Conservation (phyloP, 2,113 vertebrate genomes). For the Archilochus colubris region DNA sequence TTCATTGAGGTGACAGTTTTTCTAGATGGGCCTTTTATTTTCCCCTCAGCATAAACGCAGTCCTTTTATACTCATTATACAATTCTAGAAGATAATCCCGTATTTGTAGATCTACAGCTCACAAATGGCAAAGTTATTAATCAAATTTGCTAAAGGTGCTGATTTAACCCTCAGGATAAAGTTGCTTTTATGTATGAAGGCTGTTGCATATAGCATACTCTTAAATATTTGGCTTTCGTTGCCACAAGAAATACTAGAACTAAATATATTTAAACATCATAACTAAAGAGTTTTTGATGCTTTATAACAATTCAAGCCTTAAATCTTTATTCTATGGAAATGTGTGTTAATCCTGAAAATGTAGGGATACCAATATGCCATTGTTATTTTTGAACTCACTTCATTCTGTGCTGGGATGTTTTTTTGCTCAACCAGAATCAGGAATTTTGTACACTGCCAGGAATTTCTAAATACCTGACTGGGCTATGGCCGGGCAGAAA, state of each 20-base stretch:
- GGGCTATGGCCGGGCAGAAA: background rate
- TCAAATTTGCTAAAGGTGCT: background rate
- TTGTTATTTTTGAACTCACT: background rate
- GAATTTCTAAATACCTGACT: background rate
- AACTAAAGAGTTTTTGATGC: background rate
- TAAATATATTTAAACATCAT: background rate
- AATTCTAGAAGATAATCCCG: background rate
- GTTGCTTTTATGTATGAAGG: background rate
- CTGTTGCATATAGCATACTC: background rate
- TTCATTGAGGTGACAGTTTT: background rate
- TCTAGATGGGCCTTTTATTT: background rate
- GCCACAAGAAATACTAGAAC: background rate
- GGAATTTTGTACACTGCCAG: background rate
- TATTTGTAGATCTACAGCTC: background rate
- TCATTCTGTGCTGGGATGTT: background rate
- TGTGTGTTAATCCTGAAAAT: background rate
- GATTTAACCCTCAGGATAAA: background rate
- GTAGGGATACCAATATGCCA: background rate
- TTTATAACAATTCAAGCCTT: background rate
- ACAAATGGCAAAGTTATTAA: background rate
- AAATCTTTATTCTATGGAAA: background rate
- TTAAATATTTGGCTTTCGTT: background rate
- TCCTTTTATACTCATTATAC: background rate
- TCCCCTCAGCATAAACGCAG: background rate
- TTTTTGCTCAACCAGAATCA: background rate